A percentile compares a stretch with the other conserved stretches of the same genome.
Evolutionary conservation across 1,140 invertebrate genomes (phyloP).

Genomic region (Diprion similis): DNA sequence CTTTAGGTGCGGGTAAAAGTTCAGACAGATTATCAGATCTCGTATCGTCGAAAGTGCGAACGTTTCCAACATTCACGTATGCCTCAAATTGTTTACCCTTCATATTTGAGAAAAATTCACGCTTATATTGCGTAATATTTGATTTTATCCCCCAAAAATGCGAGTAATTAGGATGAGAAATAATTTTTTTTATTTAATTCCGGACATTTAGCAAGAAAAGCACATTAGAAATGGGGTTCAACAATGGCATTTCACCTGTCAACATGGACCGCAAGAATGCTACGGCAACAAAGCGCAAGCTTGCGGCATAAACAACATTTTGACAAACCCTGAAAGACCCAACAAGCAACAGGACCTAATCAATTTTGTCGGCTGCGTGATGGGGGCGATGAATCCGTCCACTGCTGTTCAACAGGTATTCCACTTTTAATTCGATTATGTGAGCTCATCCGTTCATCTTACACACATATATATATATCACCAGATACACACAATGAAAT

Average conservation of each 20-base stretch:
- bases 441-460: neutral
- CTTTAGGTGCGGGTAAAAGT: too few relatives aligned
- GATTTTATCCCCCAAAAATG: neutral
- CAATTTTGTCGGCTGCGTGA: slow-evolving; percentile 64
- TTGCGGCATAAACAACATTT: slow-evolving; percentile 63
- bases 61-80: too few relatives aligned
- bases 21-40: too few relatives aligned
- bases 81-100: too few relatives aligned
- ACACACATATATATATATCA: too few relatives aligned
- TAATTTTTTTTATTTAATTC: neutral
- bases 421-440: neutral
- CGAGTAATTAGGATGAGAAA: neutral
- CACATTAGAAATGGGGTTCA: slow-evolving; percentile 24
- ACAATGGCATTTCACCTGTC: slow-evolving; percentile 66
- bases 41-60: too few relatives aligned
- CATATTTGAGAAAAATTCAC: too few relatives aligned
- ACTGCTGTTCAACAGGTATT: slow-evolving; percentile 42
- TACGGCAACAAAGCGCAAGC: slow-evolving; percentile 70
- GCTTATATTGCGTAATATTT: too few relatives aligned
- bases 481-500: too few relatives aligned
- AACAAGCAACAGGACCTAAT: slow-evolving; percentile 53
- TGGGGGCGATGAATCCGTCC: slow-evolving; percentile 53
- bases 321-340: slow-evolving; percentile 43
- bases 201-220: slow-evolving; percentile 42
- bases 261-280: slow-evolving; percentile 73